These are phyloP conservation scores for Galleria mellonella DNA, from an alignment of 1,140 invertebrate species.

Conservation along the genomic window DNA sequence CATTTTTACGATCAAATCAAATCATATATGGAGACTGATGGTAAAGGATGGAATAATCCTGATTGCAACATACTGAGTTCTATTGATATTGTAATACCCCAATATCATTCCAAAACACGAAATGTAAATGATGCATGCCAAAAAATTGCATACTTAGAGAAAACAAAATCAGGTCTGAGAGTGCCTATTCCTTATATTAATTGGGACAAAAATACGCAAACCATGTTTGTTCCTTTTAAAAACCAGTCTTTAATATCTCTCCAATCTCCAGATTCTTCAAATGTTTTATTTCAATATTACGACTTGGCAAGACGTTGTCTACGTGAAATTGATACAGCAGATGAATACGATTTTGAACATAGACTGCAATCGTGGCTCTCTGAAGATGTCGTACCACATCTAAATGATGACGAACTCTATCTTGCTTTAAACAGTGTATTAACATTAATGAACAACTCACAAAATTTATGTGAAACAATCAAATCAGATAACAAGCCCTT, in stretches of 20 bases:
- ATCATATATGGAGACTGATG: constrained; percentile 38
- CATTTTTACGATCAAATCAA: constrained; percentile 40
- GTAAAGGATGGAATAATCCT: constrained; percentile 30
- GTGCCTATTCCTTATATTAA: constrained; percentile 43
- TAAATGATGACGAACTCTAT: constrained; percentile 47
- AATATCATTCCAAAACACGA: constrained; percentile 10
- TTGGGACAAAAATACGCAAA: constrained; percentile 29
- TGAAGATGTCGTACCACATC: constrained; percentile 39
- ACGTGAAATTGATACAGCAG: constrained; percentile 9
- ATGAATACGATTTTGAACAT: constrained; percentile 29
- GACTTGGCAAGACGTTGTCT: constrained; percentile 39
- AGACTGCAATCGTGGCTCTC: constrained; percentile 46
- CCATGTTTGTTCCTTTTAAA: constrained; percentile 52
- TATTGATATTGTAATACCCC: constrained; percentile 30
- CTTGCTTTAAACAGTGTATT: constrained; percentile 40
- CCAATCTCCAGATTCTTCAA: constrained; percentile 25
- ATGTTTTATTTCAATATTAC: constrained; percentile 42
- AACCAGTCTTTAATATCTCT: constrained; percentile 33
- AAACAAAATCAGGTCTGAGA: constrained; percentile 28
- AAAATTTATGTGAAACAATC: not conserved
- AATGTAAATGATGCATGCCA: constrained; percentile 30
- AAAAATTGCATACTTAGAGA: constrained; percentile 39
- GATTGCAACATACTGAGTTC: constrained; percentile 25
- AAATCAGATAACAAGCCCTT: not conserved
- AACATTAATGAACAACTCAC: constrained; percentile 28